Percentiles rank a stretch among this genome's conserved stretches.
Conservation (phyloP, 2,113 vertebrate genomes). For the Prochilodus magdalenae region DNA sequence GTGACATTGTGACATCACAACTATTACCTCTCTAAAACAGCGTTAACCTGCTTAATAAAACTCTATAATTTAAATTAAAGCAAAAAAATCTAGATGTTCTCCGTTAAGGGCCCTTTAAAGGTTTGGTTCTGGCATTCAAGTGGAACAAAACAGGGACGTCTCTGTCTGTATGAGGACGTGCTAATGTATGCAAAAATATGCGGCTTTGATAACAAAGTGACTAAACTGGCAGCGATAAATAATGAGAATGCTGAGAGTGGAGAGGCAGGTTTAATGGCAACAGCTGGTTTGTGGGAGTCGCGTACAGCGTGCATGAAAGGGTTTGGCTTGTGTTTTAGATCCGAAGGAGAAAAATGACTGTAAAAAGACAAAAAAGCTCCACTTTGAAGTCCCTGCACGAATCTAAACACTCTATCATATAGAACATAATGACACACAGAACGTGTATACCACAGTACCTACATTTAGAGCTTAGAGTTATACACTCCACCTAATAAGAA, state of each 20-base stretch:
- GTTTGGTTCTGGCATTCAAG: not conserved
- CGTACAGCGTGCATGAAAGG: not conserved
- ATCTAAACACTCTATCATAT: not conserved
- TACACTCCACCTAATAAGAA: too few species aligned
- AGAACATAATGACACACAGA: not conserved
- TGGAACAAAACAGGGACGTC: not conserved
- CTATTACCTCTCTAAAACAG: too few species aligned
- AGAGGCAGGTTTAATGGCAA: slow-evolving; percentile 66
- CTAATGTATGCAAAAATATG: slow-evolving; percentile 45
- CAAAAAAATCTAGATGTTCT: not conserved
- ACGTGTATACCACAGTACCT: not conserved
- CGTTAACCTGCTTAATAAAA: too few species aligned
- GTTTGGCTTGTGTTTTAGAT: not conserved
- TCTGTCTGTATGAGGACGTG: not conserved
- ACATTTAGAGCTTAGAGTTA: too few species aligned
- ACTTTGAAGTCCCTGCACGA: not conserved
- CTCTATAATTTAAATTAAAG: too few species aligned
- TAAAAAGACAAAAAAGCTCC: not conserved
- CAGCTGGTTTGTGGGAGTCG: slow-evolving; percentile 68
- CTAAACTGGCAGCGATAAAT: slow-evolving; percentile 29
- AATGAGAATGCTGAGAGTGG: slow-evolving; percentile 23
- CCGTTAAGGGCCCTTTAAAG: not conserved
- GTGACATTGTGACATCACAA: too few species aligned
- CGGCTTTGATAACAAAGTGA: slow-evolving; percentile 25
- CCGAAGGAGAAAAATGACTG: not conserved